These are phyloP conservation scores for Meda fulgida DNA, from an alignment of 2,797 vertebrate genomes.

Conservation along the genomic window DNA sequence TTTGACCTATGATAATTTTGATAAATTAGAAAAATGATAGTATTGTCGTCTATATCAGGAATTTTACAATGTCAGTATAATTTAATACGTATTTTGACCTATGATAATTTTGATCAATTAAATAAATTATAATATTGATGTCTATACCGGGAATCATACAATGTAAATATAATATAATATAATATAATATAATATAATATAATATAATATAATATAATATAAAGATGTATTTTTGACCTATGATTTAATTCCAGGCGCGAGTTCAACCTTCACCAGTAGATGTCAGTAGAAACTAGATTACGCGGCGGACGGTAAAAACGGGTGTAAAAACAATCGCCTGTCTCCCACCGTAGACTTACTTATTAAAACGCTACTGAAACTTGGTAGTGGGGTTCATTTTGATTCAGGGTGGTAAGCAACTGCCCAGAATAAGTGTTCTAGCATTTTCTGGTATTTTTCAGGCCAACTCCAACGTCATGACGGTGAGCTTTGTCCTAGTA, in stretches of 20 bases:
- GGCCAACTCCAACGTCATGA: neutral
- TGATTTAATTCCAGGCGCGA: neutral
- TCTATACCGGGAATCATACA: too few species aligned
- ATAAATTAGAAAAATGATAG: too few species aligned
- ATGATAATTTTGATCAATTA: too few species aligned
- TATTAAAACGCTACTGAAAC: neutral
- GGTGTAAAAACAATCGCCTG: neutral
- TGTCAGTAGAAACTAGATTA: constrained; percentile 57
- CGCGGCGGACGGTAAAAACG: neutral
- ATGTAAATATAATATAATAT: too few species aligned
- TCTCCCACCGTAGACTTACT: too few species aligned
- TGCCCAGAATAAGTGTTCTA: neutral
- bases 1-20: too few species aligned
- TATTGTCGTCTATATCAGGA: too few species aligned
- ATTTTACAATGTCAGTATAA: too few species aligned
- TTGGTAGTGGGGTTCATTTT: neutral
- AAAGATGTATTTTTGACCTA: neutral
- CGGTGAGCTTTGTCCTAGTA: neutral
- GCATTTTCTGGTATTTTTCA: neutral
- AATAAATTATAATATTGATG: too few species aligned
- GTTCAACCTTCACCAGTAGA: constrained; percentile 55
- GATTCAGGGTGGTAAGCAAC: neutral
- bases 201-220: constrained; percentile 2
- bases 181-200: neutral
- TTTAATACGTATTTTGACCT: too few species aligned